These are phyloP conservation scores for Dolichoris vasculosae DNA, from an alignment of 1,140 invertebrate genomes.

Conservation along the genomic window DNA sequence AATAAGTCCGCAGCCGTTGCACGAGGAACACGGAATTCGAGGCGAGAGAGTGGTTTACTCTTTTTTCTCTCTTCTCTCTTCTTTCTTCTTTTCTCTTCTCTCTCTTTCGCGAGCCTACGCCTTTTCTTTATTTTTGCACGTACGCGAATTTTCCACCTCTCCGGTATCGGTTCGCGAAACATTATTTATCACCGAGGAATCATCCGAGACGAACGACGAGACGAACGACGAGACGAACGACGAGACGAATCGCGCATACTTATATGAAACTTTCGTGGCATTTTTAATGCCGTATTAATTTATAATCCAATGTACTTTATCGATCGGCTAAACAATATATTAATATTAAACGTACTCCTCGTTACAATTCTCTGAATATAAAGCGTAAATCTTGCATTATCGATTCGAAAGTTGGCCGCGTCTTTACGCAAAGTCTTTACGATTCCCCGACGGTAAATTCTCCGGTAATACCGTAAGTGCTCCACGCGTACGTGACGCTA, in stretches of 20 bases:
- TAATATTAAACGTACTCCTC: background rate
- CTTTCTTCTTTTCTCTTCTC: background rate
- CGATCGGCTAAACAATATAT: background rate
- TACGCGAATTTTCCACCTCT: background rate
- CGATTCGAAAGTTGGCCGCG: background rate
- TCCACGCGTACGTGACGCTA: background rate
- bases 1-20: slow-evolving; percentile 64
- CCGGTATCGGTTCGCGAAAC: background rate
- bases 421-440: background rate
- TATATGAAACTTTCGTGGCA: background rate
- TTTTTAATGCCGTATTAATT: background rate
- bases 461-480: background rate
- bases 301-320: background rate
- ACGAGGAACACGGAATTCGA: background rate
- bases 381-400: background rate
- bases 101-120: background rate
- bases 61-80: too few relatives aligned
- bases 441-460: background rate
- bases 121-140: background rate
- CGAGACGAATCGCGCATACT: background rate
- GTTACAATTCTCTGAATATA: background rate
- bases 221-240: too few relatives aligned
- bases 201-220: too few relatives aligned
- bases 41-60: background rate
- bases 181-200: too few relatives aligned